These are phyloP conservation scores for Conus ventricosus DNA, from an alignment of 1,140 invertebrate species.

Conservation along the genomic window DNA sequence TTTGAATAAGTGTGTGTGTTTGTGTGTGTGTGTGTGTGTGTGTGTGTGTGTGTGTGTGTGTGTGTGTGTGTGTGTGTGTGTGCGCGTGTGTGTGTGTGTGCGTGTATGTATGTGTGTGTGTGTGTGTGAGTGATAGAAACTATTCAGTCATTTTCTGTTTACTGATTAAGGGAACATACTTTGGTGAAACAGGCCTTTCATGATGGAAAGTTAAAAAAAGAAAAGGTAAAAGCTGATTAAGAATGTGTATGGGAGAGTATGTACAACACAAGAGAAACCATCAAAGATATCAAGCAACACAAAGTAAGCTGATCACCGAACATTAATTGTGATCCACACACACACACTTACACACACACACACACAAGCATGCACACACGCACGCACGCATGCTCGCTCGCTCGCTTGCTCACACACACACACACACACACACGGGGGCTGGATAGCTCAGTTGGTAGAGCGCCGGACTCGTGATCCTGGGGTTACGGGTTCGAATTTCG, in stretches of 20 bases:
- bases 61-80: neutral
- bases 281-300: neutral
- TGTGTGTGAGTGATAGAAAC: neutral
- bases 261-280: neutral
- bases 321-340: neutral
- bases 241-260: neutral
- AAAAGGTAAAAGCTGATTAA: neutral
- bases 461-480: no score
- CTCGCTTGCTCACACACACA: conserved; percentile 12
- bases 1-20: neutral
- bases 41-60: neutral
- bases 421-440: neutral
- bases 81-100: no score
- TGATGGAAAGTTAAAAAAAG: neutral
- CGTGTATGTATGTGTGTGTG: conserved; percentile 3
- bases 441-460: no score
- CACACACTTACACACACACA: neutral
- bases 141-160: neutral
- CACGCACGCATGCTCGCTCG: neutral
- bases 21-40: neutral
- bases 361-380: conserved; percentile 7
- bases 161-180: neutral
- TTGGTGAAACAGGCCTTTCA: neutral
- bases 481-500: no score
- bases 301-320: neutral